A percentile compares a stretch with the other conserved stretches of the same genome.
phyloP scores from a whole-genome alignment of 2,888 invertebrate genomes.

The Melipona bicolor region DNA sequence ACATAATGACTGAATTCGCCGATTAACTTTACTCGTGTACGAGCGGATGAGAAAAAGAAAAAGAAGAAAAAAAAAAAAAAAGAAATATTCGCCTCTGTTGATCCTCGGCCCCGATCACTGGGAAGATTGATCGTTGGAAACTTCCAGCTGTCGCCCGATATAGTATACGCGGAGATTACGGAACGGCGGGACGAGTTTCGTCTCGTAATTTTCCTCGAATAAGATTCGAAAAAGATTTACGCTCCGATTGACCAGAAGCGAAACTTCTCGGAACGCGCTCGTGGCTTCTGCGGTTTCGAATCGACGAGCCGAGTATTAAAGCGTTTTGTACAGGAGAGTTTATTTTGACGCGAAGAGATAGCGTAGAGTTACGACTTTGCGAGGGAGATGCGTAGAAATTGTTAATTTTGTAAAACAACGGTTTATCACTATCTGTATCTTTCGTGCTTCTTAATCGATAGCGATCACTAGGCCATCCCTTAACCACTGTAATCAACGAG shows the following conservation, averaged over 20 bases:
- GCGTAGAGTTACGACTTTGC: slow-evolving; percentile 2
- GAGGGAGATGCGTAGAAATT: slow-evolving; percentile 22
- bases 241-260: slow-evolving; percentile 41
- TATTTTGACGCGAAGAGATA: slow-evolving; percentile 13
- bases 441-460: slow-evolving; percentile 17
- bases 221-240: slow-evolving; percentile 38
- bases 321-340: slow-evolving; percentile 29
- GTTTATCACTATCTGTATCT: slow-evolving; percentile 17
- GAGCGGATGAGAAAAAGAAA: neutral
- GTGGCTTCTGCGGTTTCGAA: slow-evolving; percentile 58
- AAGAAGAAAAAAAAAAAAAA: neutral
- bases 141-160: neutral
- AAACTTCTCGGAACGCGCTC: slow-evolving; percentile 39
- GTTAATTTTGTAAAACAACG: slow-evolving; percentile 30
- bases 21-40: neutral
- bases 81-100: neutral
- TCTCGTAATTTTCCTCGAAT: slow-evolving; percentile 17
- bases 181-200: neutral
- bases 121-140: neutral
- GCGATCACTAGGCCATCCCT: slow-evolving; percentile 18
- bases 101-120: neutral
- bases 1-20: neutral
- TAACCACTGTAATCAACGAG: slow-evolving; percentile 43
- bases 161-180: neutral
- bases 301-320: slow-evolving; percentile 43